Conservation (phyloP, 2,113 vertebrate genomes). For the Mobula hypostoma region DNA sequence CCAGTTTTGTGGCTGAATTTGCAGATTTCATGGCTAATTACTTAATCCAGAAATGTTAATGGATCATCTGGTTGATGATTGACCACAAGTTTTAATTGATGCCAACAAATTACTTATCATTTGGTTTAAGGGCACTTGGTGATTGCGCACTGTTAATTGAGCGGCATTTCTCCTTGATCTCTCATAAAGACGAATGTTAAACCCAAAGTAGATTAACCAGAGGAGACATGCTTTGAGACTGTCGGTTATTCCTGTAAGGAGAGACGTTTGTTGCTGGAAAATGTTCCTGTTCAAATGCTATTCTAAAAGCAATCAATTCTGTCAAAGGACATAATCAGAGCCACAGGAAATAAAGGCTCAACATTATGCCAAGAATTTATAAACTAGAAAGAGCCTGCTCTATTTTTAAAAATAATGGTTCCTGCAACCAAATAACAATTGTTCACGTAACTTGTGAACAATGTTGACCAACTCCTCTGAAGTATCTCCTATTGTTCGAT, state of each 20-base stretch:
- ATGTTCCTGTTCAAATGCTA: neutral
- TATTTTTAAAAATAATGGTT: no score
- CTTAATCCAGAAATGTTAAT: neutral
- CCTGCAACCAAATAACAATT: neutral
- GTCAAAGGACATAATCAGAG: neutral
- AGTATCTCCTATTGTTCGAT: neutral
- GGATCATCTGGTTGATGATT: slow-evolving; percentile 7
- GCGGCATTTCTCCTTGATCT: neutral
- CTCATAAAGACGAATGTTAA: neutral
- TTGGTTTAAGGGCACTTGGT: neutral
- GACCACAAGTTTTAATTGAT: neutral
- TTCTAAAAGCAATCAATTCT: neutral
- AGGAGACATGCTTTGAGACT: neutral
- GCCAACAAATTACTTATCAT: slow-evolving; percentile 2
- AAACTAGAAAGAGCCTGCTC: no score
- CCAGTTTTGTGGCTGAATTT: neutral
- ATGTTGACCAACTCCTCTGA: neutral
- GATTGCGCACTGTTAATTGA: neutral
- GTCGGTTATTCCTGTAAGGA: neutral
- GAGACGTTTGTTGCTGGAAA: neutral
- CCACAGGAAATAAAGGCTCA: neutral
- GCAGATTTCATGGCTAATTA: slow-evolving; percentile 3
- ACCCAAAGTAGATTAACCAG: neutral
- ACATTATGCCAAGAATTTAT: neutral
- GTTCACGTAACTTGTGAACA: neutral